Conservation (phyloP, 2,113 vertebrate species). For the Solenodon paradoxus region DNA sequence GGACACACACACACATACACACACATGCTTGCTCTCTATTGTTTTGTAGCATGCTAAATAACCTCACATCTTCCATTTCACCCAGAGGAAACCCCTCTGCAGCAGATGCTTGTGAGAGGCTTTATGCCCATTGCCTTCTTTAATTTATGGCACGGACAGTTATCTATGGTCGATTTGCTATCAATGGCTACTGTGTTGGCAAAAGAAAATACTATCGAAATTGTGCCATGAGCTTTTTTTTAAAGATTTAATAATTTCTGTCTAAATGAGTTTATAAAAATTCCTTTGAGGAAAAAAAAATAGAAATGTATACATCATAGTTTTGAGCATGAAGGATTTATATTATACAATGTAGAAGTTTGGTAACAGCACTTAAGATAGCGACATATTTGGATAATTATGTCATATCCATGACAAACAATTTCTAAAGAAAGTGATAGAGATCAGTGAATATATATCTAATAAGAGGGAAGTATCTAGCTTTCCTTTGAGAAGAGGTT, state of each 20-base stretch:
- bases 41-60: slow-evolving; percentile 79
- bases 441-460: neutral
- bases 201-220: slow-evolving; percentile 35
- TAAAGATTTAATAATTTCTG: neutral
- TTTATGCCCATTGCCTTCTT: slow-evolving; percentile 69
- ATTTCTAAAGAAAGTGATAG: neutral
- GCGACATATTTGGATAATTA: neutral
- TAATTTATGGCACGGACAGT: slow-evolving; percentile 66
- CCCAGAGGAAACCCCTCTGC: neutral
- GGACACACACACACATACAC: neutral
- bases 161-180: slow-evolving; percentile 52
- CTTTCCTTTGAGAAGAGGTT: slow-evolving; percentile 9
- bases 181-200: slow-evolving; percentile 13
- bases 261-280: neutral
- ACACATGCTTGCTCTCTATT: slow-evolving; percentile 63
- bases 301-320: neutral
- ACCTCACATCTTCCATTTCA: slow-evolving; percentile 76
- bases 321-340: neutral
- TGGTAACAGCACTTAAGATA: neutral
- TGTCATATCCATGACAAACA: neutral
- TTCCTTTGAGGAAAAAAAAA: neutral
- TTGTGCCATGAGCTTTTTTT: neutral
- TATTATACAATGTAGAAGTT: slow-evolving; percentile 16
- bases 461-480: neutral
- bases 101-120: slow-evolving; percentile 78